These are phyloP conservation scores for Albula goreensis DNA, from an alignment of 2,113 vertebrate genomes.

Conservation along the genomic window DNA sequence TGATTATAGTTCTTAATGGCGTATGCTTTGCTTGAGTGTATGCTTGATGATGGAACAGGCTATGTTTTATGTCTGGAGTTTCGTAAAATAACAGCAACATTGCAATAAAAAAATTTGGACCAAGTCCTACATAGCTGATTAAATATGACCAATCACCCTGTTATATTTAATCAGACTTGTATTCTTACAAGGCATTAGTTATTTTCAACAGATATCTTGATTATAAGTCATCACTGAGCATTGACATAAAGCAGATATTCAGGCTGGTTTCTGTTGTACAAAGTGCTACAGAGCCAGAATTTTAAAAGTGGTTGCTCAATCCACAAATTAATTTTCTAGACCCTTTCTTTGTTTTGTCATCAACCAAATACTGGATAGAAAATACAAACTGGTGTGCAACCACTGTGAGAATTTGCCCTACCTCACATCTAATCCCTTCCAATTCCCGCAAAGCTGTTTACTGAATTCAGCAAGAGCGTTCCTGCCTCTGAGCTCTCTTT, in stretches of 20 bases:
- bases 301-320: background rate
- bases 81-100: too few relatives aligned
- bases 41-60: too few relatives aligned
- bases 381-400: background rate
- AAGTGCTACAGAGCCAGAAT: background rate
- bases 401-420: background rate
- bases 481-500: background rate
- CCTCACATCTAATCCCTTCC: background rate
- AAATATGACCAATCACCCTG: background rate
- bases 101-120: too few relatives aligned
- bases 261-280: background rate
- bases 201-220: background rate
- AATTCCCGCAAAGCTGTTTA: slow-evolving; percentile 1
- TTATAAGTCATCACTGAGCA: background rate
- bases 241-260: background rate
- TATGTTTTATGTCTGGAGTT: too few relatives aligned
- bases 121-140: background rate
- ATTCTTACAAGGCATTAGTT: background rate
- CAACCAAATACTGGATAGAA: background rate
- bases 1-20: too few relatives aligned
- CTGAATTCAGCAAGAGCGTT: background rate
- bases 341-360: background rate
- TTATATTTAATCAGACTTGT: background rate
- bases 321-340: background rate
- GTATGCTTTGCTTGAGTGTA: too few relatives aligned